These are phyloP conservation scores for Rhagophthalmus giganteus DNA, from an alignment of 2,888 invertebrate genomes.

Conservation along the genomic window DNA sequence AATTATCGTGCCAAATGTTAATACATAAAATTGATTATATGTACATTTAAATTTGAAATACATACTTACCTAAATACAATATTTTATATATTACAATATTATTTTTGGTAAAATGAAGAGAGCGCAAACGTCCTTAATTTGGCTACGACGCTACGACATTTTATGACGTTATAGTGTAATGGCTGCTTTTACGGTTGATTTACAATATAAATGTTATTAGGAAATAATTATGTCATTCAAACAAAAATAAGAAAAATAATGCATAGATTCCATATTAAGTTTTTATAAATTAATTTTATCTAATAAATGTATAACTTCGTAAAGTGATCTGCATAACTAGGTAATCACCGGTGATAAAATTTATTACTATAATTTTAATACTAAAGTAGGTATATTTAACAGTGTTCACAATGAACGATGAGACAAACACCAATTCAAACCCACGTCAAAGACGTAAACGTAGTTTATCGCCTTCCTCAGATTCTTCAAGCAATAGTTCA, in stretches of 20 bases:
- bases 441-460: constrained; percentile 42
- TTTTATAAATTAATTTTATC: too few relatives aligned
- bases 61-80: not conserved
- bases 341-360: not conserved
- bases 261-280: too few relatives aligned
- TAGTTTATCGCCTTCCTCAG: constrained; percentile 38
- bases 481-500: constrained; percentile 38
- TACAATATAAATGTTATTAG: constrained; percentile 5
- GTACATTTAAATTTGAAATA: not conserved
- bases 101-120: not conserved
- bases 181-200: constrained; percentile 7
- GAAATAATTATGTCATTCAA: constrained; percentile 3
- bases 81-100: too few relatives aligned
- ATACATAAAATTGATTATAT: not conserved
- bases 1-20: not conserved
- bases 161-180: constrained; percentile 11
- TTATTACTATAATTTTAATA: not conserved
- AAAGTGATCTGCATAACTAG: not conserved
- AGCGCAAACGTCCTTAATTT: not conserved
- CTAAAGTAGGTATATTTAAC: not conserved
- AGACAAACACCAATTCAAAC: constrained; percentile 17
- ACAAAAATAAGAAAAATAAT: not conserved
- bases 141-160: constrained; percentile 14
- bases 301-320: not conserved
- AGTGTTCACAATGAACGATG: constrained; percentile 15